Percentiles rank a stretch among this genome's conserved stretches.
Conservation (phyloP, 64 coral and sea anemone genomes). For the Platygyra sinensis region DNA sequence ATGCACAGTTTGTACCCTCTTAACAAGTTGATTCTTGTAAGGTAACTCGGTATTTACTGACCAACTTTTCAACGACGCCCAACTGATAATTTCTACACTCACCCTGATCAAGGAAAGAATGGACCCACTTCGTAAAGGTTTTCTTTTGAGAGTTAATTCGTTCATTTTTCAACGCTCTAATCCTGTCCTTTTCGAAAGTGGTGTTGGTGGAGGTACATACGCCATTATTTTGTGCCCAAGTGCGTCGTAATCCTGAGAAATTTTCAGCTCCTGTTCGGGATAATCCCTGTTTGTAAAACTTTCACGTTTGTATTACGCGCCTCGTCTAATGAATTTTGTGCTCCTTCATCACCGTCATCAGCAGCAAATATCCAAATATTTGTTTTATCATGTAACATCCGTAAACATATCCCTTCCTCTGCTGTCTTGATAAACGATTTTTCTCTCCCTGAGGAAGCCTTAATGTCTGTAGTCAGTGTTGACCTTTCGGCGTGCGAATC, state of each 20-base stretch:
- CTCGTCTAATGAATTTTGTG: neutral
- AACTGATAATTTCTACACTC: conserved; percentile 4
- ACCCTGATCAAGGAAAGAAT: conserved; percentile 97
- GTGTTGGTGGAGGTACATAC: conserved; percentile 72
- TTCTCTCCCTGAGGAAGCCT: neutral
- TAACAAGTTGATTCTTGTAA: no score
- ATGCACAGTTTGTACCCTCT: neutral
- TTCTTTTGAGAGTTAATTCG: conserved; percentile 98
- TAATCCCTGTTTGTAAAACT: neutral
- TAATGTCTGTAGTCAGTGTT: neutral
- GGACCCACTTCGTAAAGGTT: conserved; percentile 98
- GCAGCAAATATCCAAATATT: neutral
- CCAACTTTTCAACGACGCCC: no score
- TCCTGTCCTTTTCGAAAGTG: conserved; percentile 98
- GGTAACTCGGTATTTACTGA: neutral
- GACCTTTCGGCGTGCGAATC: conserved; percentile 13
- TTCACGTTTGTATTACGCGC: neutral
- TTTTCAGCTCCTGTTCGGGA: neutral
- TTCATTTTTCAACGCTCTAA: conserved; percentile 91
- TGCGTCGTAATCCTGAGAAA: neutral
- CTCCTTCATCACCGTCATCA: neutral
- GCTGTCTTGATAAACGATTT: neutral
- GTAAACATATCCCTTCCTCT: neutral
- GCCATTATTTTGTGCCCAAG: conserved; percentile 60
- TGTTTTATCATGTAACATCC: neutral